Evolutionary conservation across 2,888 invertebrate genomes (phyloP).

Genomic region (Tipula unca): DNA sequence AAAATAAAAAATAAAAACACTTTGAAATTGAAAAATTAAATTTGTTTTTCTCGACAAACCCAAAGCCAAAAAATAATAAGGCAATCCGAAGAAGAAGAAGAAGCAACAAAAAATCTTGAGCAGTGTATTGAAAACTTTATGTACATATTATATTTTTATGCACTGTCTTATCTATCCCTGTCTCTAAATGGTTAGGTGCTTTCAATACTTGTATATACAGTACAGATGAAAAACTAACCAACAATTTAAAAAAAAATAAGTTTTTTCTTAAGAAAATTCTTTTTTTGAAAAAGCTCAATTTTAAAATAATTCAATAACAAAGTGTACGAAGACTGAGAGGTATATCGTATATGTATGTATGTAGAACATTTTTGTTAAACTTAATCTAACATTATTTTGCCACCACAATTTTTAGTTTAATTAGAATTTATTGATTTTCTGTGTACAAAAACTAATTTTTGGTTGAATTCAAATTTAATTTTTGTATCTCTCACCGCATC

Average conservation of each 20-base stretch:
- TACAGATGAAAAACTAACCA: not conserved
- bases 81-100: not conserved
- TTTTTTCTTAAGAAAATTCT: not conserved
- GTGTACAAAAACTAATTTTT: no score
- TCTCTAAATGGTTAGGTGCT: not conserved
- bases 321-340: not conserved
- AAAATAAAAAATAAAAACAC: not conserved
- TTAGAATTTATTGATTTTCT: not conserved
- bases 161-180: not conserved
- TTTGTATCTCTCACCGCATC: no score
- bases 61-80: not conserved
- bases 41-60: not conserved
- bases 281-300: not conserved
- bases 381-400: not conserved
- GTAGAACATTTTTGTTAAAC: not conserved
- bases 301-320: not conserved
- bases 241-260: not conserved
- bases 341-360: not conserved
- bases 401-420: not conserved
- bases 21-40: not conserved
- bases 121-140: not conserved
- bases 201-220: not conserved
- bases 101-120: not conserved
- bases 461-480: no score
- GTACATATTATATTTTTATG: not conserved